Evolutionary conservation across 2,797 vertebrate species (phyloP).

Genomic region (Antrozous pallidus): DNA sequence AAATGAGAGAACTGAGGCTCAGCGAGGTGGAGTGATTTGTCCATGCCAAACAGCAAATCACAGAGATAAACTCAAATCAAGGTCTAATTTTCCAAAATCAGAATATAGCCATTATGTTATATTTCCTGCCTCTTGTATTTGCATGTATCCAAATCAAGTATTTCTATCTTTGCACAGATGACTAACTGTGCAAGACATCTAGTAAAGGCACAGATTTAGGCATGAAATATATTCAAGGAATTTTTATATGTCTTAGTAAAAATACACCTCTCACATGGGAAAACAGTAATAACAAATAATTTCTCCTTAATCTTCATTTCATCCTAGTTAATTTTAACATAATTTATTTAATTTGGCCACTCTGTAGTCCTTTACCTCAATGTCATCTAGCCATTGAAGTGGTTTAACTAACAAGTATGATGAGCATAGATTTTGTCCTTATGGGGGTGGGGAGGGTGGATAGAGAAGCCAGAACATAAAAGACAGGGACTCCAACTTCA

Average conservation of each 20-base stretch:
- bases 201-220: conserved; percentile 25
- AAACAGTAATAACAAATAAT: conserved; percentile 3
- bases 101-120: background rate
- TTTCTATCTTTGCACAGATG: conserved; percentile 47
- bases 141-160: conserved; percentile 19
- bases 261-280: background rate
- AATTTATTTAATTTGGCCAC: background rate
- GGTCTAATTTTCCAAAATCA: background rate
- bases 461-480: background rate
- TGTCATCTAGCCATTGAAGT: background rate
- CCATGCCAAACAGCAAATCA: background rate
- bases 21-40: background rate
- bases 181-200: conserved; percentile 57
- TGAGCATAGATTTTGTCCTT: background rate
- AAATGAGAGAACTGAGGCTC: conserved; percentile 12
- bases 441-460: no score
- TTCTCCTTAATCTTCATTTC: conserved; percentile 38
- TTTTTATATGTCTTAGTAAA: conserved; percentile 36
- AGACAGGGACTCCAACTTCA: background rate
- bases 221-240: conserved; percentile 14
- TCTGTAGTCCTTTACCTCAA: background rate
- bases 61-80: conserved; percentile 17
- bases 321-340: conserved; percentile 38
- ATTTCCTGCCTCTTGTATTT: conserved; percentile 16
- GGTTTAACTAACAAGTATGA: background rate